These are phyloP conservation scores for Sceliomorpha sp. DNA, from an alignment of 2,888 invertebrate species.

Conservation along the genomic window DNA sequence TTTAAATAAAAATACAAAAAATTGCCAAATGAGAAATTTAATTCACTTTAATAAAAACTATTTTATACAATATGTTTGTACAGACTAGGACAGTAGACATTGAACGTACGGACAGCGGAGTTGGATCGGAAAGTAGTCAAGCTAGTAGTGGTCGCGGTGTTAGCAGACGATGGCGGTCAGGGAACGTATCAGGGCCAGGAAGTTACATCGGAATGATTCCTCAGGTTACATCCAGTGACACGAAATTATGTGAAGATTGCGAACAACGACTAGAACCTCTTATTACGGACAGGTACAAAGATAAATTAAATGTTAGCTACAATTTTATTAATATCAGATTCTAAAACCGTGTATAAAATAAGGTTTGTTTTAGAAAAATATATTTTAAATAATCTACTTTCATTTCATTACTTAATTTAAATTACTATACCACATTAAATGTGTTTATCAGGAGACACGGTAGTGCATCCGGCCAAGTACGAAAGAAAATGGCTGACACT, in stretches of 20 bases:
- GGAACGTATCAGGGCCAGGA: constrained; percentile 79
- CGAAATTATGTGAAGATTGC: constrained; percentile 92
- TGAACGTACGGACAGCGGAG: constrained; percentile 95
- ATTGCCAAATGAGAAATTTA: too few species aligned
- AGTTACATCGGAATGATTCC: constrained; percentile 82
- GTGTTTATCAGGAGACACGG: too few species aligned
- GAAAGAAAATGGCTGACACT: too few species aligned
- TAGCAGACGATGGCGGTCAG: constrained; percentile 72
- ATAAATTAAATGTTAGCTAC: too few species aligned
- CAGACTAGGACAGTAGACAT: constrained; percentile 85
- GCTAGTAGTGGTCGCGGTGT: constrained; percentile 86
- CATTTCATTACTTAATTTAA: too few species aligned
- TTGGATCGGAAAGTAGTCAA: constrained; percentile 95
- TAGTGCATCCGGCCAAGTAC: too few species aligned
- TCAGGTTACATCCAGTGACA: constrained; percentile 78
- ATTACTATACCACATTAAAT: too few species aligned
- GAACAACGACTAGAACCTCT: constrained; percentile 90
- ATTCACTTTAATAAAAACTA: not conserved
- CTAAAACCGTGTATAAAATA: too few species aligned
- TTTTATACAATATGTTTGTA: constrained; percentile 1
- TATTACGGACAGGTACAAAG: constrained; percentile 83
- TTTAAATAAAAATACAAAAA: too few species aligned
- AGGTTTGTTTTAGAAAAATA: too few species aligned
- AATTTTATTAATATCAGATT: too few species aligned
- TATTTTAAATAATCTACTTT: too few species aligned